Evolutionary conservation across 1,140 invertebrate species (phyloP).

Genomic region (Bombus superbus): DNA sequence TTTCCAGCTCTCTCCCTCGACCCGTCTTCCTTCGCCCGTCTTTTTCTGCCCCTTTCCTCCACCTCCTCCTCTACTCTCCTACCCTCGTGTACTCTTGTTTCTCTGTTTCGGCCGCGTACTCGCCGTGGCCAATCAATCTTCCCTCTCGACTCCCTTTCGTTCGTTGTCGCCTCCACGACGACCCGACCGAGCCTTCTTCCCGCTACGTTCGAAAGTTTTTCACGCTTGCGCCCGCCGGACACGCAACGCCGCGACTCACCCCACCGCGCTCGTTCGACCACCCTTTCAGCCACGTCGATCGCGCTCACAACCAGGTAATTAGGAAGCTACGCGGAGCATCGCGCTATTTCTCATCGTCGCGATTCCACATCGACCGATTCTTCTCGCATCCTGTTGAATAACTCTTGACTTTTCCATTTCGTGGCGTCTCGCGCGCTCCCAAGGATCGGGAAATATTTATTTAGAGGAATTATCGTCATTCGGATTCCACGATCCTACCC

Average conservation of each 20-base stretch:
- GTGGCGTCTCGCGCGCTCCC: not conserved
- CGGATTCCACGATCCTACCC: not conserved
- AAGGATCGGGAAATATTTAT: not conserved
- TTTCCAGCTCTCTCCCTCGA: constrained; percentile 70
- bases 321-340: not conserved
- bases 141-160: constrained; percentile 46
- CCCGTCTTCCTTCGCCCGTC: constrained; percentile 32
- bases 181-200: constrained; percentile 40
- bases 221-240: constrained; percentile 59
- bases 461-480: not conserved
- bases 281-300: constrained; percentile 11
- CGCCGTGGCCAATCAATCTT: constrained; percentile 37
- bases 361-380: no score
- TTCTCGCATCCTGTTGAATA: not conserved
- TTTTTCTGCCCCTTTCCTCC: constrained; percentile 17
- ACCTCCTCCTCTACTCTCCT: not conserved
- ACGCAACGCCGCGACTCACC: not conserved
- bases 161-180: constrained; percentile 14
- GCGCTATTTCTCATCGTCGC: no score
- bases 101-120: constrained; percentile 26
- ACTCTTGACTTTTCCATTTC: not conserved
- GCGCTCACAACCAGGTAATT: constrained; percentile 25
- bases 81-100: not conserved
- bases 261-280: not conserved
- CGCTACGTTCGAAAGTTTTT: constrained; percentile 65